These are phyloP conservation scores for Sinodicranocentrus sp. DNA, from an alignment of 2,888 invertebrate genomes.

Conservation along the genomic window DNA sequence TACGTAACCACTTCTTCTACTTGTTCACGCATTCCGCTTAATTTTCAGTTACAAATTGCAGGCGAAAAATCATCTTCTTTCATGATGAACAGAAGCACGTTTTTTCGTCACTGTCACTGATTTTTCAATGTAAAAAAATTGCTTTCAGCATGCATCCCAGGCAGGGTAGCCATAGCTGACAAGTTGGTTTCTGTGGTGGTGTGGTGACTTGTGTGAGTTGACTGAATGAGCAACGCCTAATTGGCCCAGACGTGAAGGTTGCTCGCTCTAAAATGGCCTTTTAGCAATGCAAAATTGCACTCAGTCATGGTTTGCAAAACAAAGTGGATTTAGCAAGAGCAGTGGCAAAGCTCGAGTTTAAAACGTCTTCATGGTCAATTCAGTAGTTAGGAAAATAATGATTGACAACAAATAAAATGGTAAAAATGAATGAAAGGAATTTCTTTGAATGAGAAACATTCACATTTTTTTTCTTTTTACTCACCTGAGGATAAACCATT, in stretches of 20 bases:
- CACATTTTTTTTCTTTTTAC: no score
- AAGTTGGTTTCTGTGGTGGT: not conserved
- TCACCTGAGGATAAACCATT: conserved; percentile 76
- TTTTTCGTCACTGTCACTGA: conserved; percentile 59
- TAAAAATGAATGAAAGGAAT: no score
- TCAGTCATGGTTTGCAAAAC: no score
- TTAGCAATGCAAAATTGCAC: conserved; percentile 26
- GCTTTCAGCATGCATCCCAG: no score
- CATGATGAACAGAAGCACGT: conserved; percentile 51
- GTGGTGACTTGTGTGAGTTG: not conserved
- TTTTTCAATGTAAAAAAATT: conserved; percentile 1
- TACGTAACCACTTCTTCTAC: conserved; percentile 38
- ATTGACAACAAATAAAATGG: no score
- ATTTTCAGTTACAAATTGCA: conserved; percentile 59
- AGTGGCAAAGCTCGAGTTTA: not conserved
- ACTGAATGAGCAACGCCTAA: conserved; percentile 45
- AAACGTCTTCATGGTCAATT: not conserved
- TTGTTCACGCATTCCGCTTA: conserved; percentile 48
- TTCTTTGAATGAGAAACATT: no score
- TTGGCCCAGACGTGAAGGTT: conserved; percentile 61
- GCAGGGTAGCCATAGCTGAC: not conserved
- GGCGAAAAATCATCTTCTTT: conserved; percentile 25
- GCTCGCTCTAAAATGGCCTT: conserved; percentile 38
- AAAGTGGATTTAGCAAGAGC: no score
- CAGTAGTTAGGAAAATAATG: not conserved